Evolutionary conservation across 1,140 invertebrate species (phyloP), one percentile per base, ranked within the genome.

Genomic region (Brachionus koreanus): DNA sequence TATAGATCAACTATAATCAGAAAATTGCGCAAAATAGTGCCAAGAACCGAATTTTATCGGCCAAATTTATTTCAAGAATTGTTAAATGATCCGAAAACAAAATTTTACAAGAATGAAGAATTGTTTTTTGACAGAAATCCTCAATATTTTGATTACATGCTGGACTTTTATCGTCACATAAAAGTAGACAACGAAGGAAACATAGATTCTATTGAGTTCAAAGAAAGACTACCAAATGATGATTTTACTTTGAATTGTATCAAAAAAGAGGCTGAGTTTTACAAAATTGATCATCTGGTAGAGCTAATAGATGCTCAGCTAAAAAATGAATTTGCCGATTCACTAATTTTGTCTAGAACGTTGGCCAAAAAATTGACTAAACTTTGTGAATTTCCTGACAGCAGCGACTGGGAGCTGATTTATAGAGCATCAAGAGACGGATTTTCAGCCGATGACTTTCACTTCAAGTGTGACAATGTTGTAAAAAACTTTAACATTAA

Each of bases 401-500:
- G 33, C 19, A 52, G 23, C 2, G 37, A 52, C 16, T 76, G 43
- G 46, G 37, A 76, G 10, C 33, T 76, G 29, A 57, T 76, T 35
- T 76, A 76, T 37, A 52, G 46, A 52, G 74, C 23, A n/a, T 42
- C 74, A 7, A 29, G 74, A 37, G 74, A 76, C 19, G 74, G 74
- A 13, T 76, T 76, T 57, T 13, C 13, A 2, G 16, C 35, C n/a
- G 46, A 52, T 33, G 46, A 76, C 33, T 76, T 76, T 76, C 74
- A 76, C 33, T 52, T 35, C 16, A 52, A 52, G 33, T 76, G 74
- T 35, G 74, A 76, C n/a, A 57, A 76, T 35, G 43, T 52, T 9
- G 23, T 9, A 2, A n/a, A n/a, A 23, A 33, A 76, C 46, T n/a
- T 52, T 76, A 29, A 76, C 37, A 7, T 19, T 76, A 35, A 52